These are phyloP conservation scores for Prionace glauca DNA, from an alignment of 2,797 vertebrate genomes.

Conservation along the genomic window DNA sequence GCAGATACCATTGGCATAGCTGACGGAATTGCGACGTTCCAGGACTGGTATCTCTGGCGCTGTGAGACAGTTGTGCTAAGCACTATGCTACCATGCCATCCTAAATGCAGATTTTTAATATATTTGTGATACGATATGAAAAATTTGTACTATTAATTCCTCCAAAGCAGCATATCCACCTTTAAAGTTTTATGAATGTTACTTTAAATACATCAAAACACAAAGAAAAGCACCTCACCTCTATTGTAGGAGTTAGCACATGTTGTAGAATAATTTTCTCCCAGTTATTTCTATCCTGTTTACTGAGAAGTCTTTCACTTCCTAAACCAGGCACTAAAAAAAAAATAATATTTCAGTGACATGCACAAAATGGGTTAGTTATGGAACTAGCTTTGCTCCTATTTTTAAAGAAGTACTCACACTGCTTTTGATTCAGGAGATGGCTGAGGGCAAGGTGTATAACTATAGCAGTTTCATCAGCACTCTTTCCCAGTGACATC, in stretches of 20 bases:
- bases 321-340: slow-evolving; percentile 57
- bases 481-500: slow-evolving; percentile 68
- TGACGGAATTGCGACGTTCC: too few relatives aligned
- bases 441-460: slow-evolving; percentile 67
- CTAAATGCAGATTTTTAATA: not conserved
- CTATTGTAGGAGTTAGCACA: slow-evolving; percentile 63
- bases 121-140: not conserved
- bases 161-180: not conserved
- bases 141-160: not conserved
- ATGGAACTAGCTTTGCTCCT: not conserved
- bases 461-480: slow-evolving; percentile 65
- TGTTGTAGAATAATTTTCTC: slow-evolving; percentile 59
- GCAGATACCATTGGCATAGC: too few relatives aligned
- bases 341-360: not conserved
- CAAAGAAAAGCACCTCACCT: slow-evolving; percentile 58
- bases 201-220: not conserved
- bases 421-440: slow-evolving; percentile 52
- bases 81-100: too few relatives aligned
- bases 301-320: slow-evolving; percentile 61
- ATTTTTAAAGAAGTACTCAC: slow-evolving; percentile 56
- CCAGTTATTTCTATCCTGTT: slow-evolving; percentile 73
- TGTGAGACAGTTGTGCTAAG: too few relatives aligned
- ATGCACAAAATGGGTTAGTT: not conserved
- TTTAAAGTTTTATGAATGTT: not conserved
- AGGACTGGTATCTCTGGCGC: too few relatives aligned